Base-by-base conservation (phyloP, 92 coral and sea anemone species). In the Epizoanthus scotinus region DNA sequence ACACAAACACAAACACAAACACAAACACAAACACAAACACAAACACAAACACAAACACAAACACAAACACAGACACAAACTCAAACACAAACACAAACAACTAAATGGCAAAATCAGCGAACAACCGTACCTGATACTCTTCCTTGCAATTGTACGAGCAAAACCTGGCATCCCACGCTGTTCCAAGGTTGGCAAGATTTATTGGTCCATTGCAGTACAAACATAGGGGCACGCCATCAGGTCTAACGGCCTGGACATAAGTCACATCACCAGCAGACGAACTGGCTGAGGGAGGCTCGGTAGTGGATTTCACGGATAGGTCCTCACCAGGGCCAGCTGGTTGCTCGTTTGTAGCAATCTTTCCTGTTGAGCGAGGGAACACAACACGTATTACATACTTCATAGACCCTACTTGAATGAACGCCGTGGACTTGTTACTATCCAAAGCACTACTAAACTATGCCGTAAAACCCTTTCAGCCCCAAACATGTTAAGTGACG, bases 141-240 rank as follows among this genome's bases (percentile, higher is more conserved):
- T 93, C 91, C 77, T 96, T 96, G 86, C 99, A 96, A 54, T 93
- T 90, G 50, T 91, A 84, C 4, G 98, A 93, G 81, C 99, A 96
- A 73, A 96, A 96, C 36, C 99, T 80, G 4, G 89, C 88, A 61
- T 96, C 99, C 99, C 99, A 96, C 36, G 80, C 82, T 44, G 83
- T 71, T 84, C 88, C 73, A 3, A 59, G 85, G 58, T 77, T 69
- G 49, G 88, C 94, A 58, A 90, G 81, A 73, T 91, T 86, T 50
- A 96, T 97, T 24, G 89, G 87, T 54, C 87, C 83, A 53, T 82
- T 75, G 78, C 99, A 96, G 69, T 65, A 96, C 82, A 96, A 77
- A 63, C 99, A 96, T 59, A 96, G 77, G 3, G 99, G 94, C 24
- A 84, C 47, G 44, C 98, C 96, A 72, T 89, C 91, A 63, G 91